A percentile compares a stretch with the other conserved stretches of the same genome.
Conservation (phyloP, 2,113 vertebrate species). For the Neopipo cinnamomea region DNA sequence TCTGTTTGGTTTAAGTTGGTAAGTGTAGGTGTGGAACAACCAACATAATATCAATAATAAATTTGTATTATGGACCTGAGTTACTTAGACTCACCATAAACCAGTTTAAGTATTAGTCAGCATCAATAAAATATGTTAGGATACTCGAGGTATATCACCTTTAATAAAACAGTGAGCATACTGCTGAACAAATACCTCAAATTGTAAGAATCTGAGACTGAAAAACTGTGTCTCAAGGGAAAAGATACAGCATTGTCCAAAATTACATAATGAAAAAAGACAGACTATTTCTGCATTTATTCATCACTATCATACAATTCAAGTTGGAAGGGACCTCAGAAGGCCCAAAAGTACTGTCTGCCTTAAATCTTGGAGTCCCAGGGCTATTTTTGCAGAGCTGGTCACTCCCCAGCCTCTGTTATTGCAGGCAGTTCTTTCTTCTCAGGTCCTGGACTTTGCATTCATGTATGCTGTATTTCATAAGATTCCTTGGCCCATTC, state of each 20-base stretch:
- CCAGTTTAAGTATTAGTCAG: not conserved
- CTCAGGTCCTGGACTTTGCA: not conserved
- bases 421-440: not conserved
- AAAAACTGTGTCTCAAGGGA: not conserved
- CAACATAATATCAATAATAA: not conserved
- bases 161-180: not conserved
- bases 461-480: not conserved
- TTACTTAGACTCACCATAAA: not conserved
- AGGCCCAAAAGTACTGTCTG: not conserved
- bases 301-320: not conserved
- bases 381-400: not conserved
- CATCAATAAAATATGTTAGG: not conserved
- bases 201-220: not conserved
- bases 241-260: not conserved
- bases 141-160: not conserved
- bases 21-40: not conserved
- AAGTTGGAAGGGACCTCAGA: not conserved
- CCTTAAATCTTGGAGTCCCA: not conserved
- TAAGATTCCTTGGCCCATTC: not conserved
- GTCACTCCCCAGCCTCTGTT: not conserved
- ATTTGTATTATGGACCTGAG: not conserved
- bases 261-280: not conserved
- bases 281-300: not conserved
- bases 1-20: not conserved
- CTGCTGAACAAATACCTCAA: not conserved